These are phyloP conservation scores for Brachionus rotundiformis DNA, from an alignment of 1,140 invertebrate genomes.

Conservation along the genomic window DNA sequence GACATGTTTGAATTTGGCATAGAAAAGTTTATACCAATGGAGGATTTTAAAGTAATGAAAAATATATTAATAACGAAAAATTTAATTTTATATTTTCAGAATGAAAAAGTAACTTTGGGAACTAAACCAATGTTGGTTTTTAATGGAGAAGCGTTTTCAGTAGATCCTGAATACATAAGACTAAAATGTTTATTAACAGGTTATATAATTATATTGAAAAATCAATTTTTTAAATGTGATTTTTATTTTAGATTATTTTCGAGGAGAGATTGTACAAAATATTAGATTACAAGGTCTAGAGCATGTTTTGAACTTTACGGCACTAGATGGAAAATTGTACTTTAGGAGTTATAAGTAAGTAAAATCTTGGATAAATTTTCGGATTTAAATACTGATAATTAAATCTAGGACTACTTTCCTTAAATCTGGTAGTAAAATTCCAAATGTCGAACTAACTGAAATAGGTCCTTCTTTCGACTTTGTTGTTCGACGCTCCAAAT, in stretches of 20 bases:
- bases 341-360: constrained; percentile 81
- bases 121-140: constrained; percentile 89
- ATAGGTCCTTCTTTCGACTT: constrained; percentile 92
- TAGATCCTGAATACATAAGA: constrained; percentile 73
- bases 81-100: constrained; percentile 64
- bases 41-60: constrained; percentile 72
- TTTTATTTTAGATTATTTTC: constrained; percentile 79
- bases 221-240: constrained; percentile 58
- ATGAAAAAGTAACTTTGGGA: constrained; percentile 76
- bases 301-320: constrained; percentile 85
- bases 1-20: constrained; percentile 96
- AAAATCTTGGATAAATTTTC: neutral
- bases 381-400: too few relatives aligned
- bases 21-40: constrained; percentile 76
- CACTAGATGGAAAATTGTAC: constrained; percentile 75
- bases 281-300: constrained; percentile 87
- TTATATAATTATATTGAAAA: constrained; percentile 53
- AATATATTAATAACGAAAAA: neutral
- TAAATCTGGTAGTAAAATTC: constrained; percentile 83
- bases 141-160: constrained; percentile 87
- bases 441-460: constrained; percentile 86
- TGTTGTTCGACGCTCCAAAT: constrained; percentile 76
- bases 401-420: constrained; percentile 76
- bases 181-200: constrained; percentile 80
- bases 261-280: constrained; percentile 75